These are phyloP conservation scores for Anorthoa munda DNA, from an alignment of 2,888 invertebrate species.

Conservation along the genomic window DNA sequence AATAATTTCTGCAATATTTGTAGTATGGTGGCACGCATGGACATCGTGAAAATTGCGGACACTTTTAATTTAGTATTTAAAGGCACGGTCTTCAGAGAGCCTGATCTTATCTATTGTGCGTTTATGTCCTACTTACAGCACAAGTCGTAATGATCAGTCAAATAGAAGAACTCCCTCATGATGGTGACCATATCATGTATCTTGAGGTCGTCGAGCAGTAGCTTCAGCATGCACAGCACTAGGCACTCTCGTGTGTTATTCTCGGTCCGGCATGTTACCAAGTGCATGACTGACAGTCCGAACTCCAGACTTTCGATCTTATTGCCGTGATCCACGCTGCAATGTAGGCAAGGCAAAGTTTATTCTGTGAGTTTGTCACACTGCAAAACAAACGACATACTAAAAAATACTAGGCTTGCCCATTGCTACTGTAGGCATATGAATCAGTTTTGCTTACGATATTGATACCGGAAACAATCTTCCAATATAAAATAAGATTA, in stretches of 20 bases:
- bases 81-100: neutral
- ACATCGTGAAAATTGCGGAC: no score
- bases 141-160: slow-evolving; percentile 77
- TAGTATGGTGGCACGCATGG: no score
- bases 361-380: no score
- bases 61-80: neutral
- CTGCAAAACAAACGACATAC: neutral
- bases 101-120: neutral
- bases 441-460: neutral
- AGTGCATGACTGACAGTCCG: slow-evolving; percentile 79
- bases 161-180: slow-evolving; percentile 80
- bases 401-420: no score
- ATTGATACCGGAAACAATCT: neutral
- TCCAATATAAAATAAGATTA: neutral
- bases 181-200: slow-evolving; percentile 79
- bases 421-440: no score
- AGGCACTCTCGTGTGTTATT: slow-evolving; percentile 74
- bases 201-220: slow-evolving; percentile 77
- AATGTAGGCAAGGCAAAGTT: slow-evolving; percentile 63
- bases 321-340: slow-evolving; percentile 77
- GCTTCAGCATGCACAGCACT: slow-evolving; percentile 77
- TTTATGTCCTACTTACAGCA: slow-evolving; percentile 44
- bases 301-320: slow-evolving; percentile 79
- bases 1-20: no score
- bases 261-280: slow-evolving; percentile 69